Conservation (phyloP, 2,888 invertebrate species). For the Sphinx pinastri region DNA sequence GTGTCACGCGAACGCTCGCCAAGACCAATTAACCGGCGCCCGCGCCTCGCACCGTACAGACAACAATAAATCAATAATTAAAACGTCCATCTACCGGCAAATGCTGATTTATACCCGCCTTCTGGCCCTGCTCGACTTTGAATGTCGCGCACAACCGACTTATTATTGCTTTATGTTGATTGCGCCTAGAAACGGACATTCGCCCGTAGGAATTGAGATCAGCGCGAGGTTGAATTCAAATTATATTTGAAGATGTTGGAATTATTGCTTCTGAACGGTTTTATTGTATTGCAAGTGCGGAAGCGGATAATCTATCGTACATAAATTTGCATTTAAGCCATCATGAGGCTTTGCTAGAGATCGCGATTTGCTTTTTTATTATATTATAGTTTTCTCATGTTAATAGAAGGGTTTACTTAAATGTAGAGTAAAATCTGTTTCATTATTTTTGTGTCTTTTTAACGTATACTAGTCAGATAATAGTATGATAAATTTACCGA, state of each 20-base stretch:
- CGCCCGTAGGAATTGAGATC: constrained; percentile 16
- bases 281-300: constrained; percentile 3
- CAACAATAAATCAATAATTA: constrained; percentile 83
- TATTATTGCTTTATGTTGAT: constrained; percentile 58
- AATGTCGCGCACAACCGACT: constrained; percentile 56
- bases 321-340: neutral
- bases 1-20: constrained; percentile 77
- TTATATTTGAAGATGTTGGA: constrained; percentile 20
- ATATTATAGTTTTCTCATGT: neutral
- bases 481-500: neutral
- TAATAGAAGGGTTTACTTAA: neutral
- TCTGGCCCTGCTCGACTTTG: constrained; percentile 66
- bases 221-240: constrained; percentile 18
- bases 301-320: neutral
- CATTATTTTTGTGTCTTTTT: neutral
- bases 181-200: constrained; percentile 39
- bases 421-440: neutral
- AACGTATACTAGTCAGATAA: neutral
- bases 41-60: constrained; percentile 64
- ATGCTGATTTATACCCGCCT: constrained; percentile 79
- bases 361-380: neutral
- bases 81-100: constrained; percentile 79
- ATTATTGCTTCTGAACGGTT: constrained; percentile 12
- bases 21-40: constrained; percentile 77
- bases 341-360: neutral